Evolutionary conservation across 2,797 vertebrate genomes (phyloP).

Genomic region (Acipenser transmontanus): DNA sequence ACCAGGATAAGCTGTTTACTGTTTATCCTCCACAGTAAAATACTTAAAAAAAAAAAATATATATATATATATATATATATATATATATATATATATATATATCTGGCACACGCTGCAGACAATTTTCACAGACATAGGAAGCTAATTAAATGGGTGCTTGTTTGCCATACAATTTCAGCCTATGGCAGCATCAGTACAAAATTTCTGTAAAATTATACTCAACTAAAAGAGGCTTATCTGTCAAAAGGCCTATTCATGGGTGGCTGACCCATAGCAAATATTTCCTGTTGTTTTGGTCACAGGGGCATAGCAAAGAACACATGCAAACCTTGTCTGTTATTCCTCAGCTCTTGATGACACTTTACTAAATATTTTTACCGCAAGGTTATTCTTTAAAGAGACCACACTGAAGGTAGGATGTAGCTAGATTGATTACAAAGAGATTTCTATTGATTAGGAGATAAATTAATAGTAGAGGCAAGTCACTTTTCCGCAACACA

Average conservation of each 20-base stretch:
- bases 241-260: slow-evolving; percentile 53
- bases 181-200: slow-evolving; percentile 30
- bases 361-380: background rate
- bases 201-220: slow-evolving; percentile 43
- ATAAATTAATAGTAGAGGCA: background rate
- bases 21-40: too few species aligned
- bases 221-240: slow-evolving; percentile 41
- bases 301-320: background rate
- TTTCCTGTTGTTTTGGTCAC: slow-evolving; percentile 20
- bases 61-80: too few species aligned
- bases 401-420: background rate
- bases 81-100: too few species aligned
- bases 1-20: too few species aligned
- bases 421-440: background rate
- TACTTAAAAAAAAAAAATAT: too few species aligned
- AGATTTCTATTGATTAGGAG: background rate
- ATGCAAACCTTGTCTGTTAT: background rate
- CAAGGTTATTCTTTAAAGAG: background rate
- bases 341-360: background rate
- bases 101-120: too few species aligned
- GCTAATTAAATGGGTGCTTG: too few species aligned
- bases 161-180: slow-evolving; percentile 7
- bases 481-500: background rate
- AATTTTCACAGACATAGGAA: too few species aligned
- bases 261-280: slow-evolving; percentile 32